A percentile compares a stretch with the other conserved stretches of the same genome.
Conservation (phyloP, 2,888 invertebrate genomes). For the Cephonodes hylas region DNA sequence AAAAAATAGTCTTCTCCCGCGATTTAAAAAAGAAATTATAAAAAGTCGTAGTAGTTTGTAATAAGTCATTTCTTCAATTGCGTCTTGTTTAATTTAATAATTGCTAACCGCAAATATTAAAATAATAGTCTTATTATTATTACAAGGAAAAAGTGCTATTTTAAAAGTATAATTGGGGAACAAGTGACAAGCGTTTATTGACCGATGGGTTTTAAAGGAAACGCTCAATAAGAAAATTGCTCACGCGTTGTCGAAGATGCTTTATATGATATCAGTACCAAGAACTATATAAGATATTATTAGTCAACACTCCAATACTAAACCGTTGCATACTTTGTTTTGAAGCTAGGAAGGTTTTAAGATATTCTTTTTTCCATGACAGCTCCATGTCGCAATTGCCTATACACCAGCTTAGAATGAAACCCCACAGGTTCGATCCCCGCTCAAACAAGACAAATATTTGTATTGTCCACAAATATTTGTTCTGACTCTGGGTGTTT, state of each 20-base stretch:
- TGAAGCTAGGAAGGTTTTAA: too few relatives aligned
- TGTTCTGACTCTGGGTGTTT: too few relatives aligned
- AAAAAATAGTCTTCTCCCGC: too few relatives aligned
- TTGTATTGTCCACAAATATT: background rate
- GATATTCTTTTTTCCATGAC: too few relatives aligned
- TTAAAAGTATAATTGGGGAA: background rate
- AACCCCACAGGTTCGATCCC: background rate
- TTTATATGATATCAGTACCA: background rate
- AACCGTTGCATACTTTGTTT: too few relatives aligned
- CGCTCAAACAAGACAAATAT: too few relatives aligned
- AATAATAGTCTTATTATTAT: background rate
- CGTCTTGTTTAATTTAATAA: too few relatives aligned
- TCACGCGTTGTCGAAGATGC: background rate
- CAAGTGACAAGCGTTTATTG: constrained; percentile 3
- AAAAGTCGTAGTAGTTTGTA: too few relatives aligned
- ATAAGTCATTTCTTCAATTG: too few relatives aligned
- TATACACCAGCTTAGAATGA: background rate
- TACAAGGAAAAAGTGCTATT: background rate
- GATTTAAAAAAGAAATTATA: too few relatives aligned
- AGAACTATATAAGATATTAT: background rate
- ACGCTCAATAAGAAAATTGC: constrained; percentile 9
- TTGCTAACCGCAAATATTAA: background rate
- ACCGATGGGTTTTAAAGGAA: background rate
- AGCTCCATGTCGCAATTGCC: too few relatives aligned
- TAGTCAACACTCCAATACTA: too few relatives aligned